Conservation (phyloP, 2,113 vertebrate genomes). For the Phrynosoma platyrhinos region DNA sequence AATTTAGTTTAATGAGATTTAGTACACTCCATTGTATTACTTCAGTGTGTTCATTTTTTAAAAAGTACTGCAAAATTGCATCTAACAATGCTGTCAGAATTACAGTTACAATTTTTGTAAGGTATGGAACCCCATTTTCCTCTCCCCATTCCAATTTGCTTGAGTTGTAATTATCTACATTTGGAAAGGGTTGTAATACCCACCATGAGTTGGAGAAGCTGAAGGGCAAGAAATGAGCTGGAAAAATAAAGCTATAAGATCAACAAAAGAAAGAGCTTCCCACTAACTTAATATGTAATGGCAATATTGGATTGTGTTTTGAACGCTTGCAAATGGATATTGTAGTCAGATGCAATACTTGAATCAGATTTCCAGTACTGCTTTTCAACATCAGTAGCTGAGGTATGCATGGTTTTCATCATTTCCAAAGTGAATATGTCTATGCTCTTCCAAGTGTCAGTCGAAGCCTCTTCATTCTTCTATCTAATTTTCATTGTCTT, state of each 20-base stretch:
- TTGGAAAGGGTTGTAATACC: constrained; percentile 38
- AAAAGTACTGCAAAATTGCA: constrained; percentile 34
- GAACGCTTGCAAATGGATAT: constrained; percentile 68
- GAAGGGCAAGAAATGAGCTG: constrained; percentile 49
- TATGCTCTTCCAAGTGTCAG: constrained; percentile 72
- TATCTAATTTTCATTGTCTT: constrained; percentile 75
- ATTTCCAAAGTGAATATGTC: constrained; percentile 62
- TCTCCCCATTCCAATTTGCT: constrained; percentile 23
- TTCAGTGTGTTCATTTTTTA: constrained; percentile 43
- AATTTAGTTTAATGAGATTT: not conserved
- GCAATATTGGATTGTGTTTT: constrained; percentile 22
- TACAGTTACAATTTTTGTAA: not conserved
- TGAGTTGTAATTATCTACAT: constrained; percentile 24
- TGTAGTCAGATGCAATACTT: constrained; percentile 61
- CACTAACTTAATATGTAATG: not conserved
- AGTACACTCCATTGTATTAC: constrained; percentile 19
- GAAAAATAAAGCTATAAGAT: constrained; percentile 45
- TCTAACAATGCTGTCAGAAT: not conserved
- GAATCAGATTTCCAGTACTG: constrained; percentile 59
- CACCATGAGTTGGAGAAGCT: constrained; percentile 39
- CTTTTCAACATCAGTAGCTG: constrained; percentile 61
- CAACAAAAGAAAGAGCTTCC: constrained; percentile 9
- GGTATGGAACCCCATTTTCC: constrained; percentile 5
- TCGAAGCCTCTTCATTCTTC: constrained; percentile 69
- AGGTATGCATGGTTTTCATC: constrained; percentile 64